Evolutionary conservation across 2,888 invertebrate genomes (phyloP), one percentile per base, ranked within the genome.

Genomic region (Diarsia rubi): DNA sequence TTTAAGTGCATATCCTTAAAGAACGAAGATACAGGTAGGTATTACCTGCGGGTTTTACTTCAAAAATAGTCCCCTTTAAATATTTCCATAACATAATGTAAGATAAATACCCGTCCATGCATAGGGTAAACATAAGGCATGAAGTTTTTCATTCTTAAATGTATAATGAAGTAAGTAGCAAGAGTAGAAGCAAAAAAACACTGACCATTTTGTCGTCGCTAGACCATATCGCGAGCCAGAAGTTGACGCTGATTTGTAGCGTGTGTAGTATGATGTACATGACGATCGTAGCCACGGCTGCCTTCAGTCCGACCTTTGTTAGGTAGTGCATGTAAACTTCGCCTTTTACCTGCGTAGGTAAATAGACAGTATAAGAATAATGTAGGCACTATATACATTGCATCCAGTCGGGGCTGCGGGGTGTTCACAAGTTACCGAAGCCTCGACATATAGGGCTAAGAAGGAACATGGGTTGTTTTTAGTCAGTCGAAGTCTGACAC

Each of bases 261-360:
- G 97, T 97, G 97, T 98, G 98, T 92, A 98, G 98, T 57, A 98
- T 91, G 84, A 98, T 97, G 92, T 99, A 98, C 94, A 99, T 97
- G 0, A 98, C 73, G 68, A 99, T 95, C 2, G 99, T 98, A 11
- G 97, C 94, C 21, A 98, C 91, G 0, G 98, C 97, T 69, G 98
- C 96, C 73, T 98, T 96, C 87, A 98, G 93, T 44, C 99, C 99
- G 81, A 99, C 98, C 62, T 98, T 98, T 92, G 97, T 97, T 84
- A 99, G 96, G 93, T 99, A 99, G 92, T 98, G 98, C 87, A 98
- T 97, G 95, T 99, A 99, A 0, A 99, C 99, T 78, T 97, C 96
- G 97, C 98, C 97, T 94, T 99, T 98, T 5, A 99, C 98, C 98
- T 98, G 91, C 0, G 24, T 27, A 62, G 0, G n/a, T 37, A 16